Conservation (phyloP, 2,797 vertebrate species). For the Hafferia zeledoni region DNA sequence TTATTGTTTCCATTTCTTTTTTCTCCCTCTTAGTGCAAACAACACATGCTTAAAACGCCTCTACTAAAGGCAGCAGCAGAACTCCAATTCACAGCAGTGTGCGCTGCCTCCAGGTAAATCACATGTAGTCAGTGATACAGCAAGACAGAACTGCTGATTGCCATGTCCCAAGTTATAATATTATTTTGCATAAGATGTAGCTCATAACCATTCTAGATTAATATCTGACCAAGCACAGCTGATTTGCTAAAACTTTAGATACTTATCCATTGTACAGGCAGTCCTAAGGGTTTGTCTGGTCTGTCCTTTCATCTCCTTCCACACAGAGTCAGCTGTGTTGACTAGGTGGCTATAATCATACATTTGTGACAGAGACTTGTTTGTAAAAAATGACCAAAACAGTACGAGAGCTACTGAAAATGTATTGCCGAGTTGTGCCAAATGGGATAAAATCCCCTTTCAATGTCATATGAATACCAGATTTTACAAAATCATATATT, state of each 20-base stretch:
- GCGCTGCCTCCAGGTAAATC: neutral
- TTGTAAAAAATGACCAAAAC: neutral
- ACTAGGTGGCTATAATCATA: no score
- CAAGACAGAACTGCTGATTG: neutral
- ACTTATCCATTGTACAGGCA: neutral
- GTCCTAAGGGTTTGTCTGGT: neutral
- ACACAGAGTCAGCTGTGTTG: neutral
- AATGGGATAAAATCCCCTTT: neutral
- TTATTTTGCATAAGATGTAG: neutral
- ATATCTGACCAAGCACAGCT: neutral
- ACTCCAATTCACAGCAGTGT: neutral
- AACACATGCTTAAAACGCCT: neutral
- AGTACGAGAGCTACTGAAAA: neutral
- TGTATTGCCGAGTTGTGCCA: neutral
- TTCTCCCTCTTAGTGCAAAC: neutral
- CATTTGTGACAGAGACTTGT: neutral
- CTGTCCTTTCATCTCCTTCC: neutral
- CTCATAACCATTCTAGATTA: neutral
- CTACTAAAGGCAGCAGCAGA: neutral
- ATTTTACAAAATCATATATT: neutral
- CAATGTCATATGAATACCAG: neutral
- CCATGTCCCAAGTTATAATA: neutral
- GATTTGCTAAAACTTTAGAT: neutral
- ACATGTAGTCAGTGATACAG: neutral
- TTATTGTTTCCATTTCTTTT: conserved; percentile 10